These are phyloP conservation scores for Synanthedon myopaeformis DNA, from an alignment of 2,888 invertebrate genomes.

Conservation along the genomic window DNA sequence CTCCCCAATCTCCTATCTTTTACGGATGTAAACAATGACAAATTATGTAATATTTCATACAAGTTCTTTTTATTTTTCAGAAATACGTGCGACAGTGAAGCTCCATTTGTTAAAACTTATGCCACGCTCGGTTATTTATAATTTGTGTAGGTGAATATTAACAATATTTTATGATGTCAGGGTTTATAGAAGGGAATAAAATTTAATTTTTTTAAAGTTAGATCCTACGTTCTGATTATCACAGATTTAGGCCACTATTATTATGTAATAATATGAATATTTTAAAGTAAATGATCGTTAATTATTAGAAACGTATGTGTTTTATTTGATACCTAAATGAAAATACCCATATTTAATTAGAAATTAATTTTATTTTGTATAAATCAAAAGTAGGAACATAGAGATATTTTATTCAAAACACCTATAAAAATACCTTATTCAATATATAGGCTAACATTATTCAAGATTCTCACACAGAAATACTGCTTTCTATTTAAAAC, in stretches of 20 bases:
- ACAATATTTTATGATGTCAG: constrained; percentile 53
- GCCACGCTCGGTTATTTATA: constrained; percentile 94
- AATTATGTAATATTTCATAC: constrained; percentile 1
- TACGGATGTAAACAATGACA: no score
- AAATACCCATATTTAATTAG: no score
- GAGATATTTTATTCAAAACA: no score
- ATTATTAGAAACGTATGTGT: constrained; percentile 57
- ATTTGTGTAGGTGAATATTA: constrained; percentile 66
- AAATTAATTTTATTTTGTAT: no score
- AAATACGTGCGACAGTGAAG: constrained; percentile 87
- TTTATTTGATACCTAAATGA: constrained; percentile 25
- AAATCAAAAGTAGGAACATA: no score
- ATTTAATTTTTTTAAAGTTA: constrained; percentile 57
- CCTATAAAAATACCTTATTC: no score
- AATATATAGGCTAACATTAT: no score
- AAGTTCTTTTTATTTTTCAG: constrained; percentile 71
- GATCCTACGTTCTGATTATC: constrained; percentile 51
- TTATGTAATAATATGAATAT: constrained; percentile 65
- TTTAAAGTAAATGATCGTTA: constrained; percentile 70
- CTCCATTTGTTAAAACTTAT: constrained; percentile 94
- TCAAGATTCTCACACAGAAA: no score
- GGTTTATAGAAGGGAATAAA: constrained; percentile 42
- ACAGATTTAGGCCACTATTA: constrained; percentile 51
- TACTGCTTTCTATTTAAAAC: no score
- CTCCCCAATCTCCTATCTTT: no score